phyloP scores from a whole-genome alignment of 2,888 invertebrate species.

The Neoaliturus tenellus region DNA sequence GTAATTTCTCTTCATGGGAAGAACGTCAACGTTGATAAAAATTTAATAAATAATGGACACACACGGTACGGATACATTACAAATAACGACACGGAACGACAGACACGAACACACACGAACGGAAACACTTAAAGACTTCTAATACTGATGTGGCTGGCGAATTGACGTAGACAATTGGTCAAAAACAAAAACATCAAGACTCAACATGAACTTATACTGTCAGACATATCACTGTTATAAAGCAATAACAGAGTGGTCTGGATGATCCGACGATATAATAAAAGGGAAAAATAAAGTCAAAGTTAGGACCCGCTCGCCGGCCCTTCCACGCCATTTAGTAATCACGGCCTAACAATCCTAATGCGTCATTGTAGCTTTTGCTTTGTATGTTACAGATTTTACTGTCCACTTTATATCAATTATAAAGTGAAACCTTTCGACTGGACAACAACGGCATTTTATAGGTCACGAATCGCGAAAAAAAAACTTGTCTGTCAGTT shows the following conservation, averaged over 20 bases:
- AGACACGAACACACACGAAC: too few relatives aligned
- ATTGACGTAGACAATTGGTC: too few relatives aligned
- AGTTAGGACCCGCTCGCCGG: slow-evolving; percentile 11
- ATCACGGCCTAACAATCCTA: background rate
- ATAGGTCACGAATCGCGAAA: background rate
- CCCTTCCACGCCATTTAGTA: slow-evolving; percentile 17
- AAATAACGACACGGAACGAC: too few relatives aligned
- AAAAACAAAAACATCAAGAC: too few relatives aligned
- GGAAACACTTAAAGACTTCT: too few relatives aligned
- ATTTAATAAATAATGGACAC: too few relatives aligned
- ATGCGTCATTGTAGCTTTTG: slow-evolving; percentile 13
- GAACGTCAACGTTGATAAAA: too few relatives aligned
- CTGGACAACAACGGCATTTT: background rate
- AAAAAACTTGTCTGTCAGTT: slow-evolving; percentile 13
- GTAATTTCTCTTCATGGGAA: too few relatives aligned
- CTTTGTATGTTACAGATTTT: slow-evolving; percentile 23
- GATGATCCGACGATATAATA: slow-evolving; percentile 4
- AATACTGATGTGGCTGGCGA: too few relatives aligned
- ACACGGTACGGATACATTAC: too few relatives aligned
- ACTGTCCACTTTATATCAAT: slow-evolving; percentile 10
- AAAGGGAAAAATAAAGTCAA: slow-evolving; percentile 11
- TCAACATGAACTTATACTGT: background rate
- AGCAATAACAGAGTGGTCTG: background rate
- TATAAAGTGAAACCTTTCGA: slow-evolving; percentile 23
- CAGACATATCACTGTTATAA: background rate